Percentiles rank a stretch among this genome's conserved stretches.
Evolutionary conservation across 2,113 vertebrate species (phyloP).

Genomic region (Himantopus leucocephalus): DNA sequence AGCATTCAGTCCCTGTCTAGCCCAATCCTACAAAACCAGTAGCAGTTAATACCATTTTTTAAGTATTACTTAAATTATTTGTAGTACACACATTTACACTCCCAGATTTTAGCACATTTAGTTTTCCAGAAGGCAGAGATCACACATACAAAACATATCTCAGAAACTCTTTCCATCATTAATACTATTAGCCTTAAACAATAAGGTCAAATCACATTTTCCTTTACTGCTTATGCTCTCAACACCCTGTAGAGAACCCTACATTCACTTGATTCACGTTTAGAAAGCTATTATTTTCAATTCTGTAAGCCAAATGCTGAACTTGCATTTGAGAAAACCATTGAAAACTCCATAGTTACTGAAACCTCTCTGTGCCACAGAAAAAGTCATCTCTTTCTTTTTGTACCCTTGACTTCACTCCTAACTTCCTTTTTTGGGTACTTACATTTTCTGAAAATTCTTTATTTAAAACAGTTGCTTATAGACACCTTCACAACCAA

Average conservation of each 20-base stretch:
- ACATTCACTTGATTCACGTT: fast-evolving
- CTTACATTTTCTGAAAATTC: neutral
- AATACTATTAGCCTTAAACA: neutral
- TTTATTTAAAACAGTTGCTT: neutral
- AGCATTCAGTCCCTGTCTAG: neutral
- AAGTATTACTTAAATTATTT: neutral
- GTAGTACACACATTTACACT: fast-evolving
- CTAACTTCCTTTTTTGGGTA: fast-evolving
- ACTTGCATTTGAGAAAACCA: neutral
- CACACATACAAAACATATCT: neutral
- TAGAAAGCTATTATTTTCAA: neutral
- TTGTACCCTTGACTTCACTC: fast-evolving
- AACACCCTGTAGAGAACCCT: neutral
- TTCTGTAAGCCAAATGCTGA: neutral
- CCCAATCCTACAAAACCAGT: neutral
- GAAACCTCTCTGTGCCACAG: neutral
- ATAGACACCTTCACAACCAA: fast-evolving
- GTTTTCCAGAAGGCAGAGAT: neutral
- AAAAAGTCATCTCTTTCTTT: neutral
- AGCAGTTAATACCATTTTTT: neutral
- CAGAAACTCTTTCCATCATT: neutral
- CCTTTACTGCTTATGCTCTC: neutral
- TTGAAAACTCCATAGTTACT: neutral
- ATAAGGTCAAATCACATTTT: neutral
- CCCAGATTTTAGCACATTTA: neutral